A percentile compares a stretch with the other conserved stretches of the same genome.
Conservation (phyloP, 2,888 invertebrate genomes). For the Lagria hirta region DNA sequence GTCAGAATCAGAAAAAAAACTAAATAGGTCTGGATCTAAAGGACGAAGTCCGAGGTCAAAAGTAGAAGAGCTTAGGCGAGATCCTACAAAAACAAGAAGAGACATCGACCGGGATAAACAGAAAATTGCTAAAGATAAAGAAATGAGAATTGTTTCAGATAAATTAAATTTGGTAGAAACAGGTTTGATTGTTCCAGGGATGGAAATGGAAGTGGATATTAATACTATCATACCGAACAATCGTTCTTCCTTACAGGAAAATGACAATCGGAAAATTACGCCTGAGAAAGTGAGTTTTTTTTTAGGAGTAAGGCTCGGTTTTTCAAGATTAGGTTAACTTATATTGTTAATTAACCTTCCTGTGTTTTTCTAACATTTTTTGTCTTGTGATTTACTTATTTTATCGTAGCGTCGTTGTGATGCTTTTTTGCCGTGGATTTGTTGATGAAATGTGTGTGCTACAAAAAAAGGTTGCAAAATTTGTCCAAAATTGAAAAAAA, state of each 20-base stretch:
- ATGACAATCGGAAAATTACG: no score
- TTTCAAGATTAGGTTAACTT: no score
- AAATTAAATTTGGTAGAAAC: conserved; percentile 52
- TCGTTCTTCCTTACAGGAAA: conserved; percentile 6
- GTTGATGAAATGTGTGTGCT: no score
- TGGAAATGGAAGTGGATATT: conserved; percentile 52
- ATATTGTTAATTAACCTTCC: no score
- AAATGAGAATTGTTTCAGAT: conserved; percentile 51
- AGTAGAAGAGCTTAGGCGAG: conserved; percentile 39
- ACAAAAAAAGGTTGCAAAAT: no score
- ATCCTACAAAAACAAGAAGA: conserved; percentile 53
- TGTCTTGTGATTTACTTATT: no score
- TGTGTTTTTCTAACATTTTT: no score
- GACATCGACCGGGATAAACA: conserved; percentile 53
- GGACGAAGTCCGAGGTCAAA: conserved; percentile 11
- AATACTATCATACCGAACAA: conserved; percentile 30
- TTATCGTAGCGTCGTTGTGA: no score
- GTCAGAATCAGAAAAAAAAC: conserved; percentile 10
- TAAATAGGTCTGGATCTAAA: conserved; percentile 16
- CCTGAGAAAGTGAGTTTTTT: no score
- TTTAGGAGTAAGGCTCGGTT: no score
- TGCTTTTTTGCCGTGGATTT: no score
- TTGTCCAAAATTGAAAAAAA: no score
- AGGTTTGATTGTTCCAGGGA: conserved; percentile 55
- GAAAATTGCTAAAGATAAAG: conserved; percentile 50